phyloP scores from a whole-genome alignment of 2,888 invertebrate species.

The Trichogramma evanescens region DNA sequence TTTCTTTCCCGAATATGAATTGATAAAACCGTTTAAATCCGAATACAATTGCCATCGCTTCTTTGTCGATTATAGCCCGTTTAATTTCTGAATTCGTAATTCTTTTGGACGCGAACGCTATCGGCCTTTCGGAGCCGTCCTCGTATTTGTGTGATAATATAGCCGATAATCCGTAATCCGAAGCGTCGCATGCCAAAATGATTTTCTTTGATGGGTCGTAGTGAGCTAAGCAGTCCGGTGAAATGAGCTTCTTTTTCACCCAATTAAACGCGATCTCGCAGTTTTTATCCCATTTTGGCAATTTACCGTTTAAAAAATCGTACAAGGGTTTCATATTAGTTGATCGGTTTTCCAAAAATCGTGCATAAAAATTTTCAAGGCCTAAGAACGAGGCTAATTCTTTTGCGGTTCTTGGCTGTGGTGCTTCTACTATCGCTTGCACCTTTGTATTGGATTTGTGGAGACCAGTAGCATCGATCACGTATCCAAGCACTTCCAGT shows the following conservation, averaged over 20 bases:
- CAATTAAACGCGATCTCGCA: slow-evolving; percentile 20
- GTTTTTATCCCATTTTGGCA: slow-evolving; percentile 12
- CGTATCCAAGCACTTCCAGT: slow-evolving; percentile 27
- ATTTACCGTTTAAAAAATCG: slow-evolving; percentile 8
- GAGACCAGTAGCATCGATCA: slow-evolving; percentile 26
- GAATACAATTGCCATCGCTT: slow-evolving; percentile 15
- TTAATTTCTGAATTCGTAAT: slow-evolving; percentile 14
- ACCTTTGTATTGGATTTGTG: slow-evolving; percentile 15
- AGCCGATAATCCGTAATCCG: slow-evolving; percentile 15
- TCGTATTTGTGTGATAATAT: slow-evolving; percentile 18
- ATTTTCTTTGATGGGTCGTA: slow-evolving; percentile 19
- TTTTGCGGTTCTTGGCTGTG: neutral
- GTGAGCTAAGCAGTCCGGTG: slow-evolving; percentile 14
- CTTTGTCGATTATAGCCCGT: slow-evolving; percentile 22
- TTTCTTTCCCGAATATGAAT: slow-evolving; percentile 20
- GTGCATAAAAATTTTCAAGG: slow-evolving; percentile 10
- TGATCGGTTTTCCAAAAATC: slow-evolving; percentile 6
- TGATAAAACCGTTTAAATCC: slow-evolving; percentile 6
- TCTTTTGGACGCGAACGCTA: slow-evolving; percentile 19
- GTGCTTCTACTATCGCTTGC: slow-evolving; percentile 1
- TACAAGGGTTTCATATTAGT: slow-evolving; percentile 16
- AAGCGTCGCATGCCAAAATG: slow-evolving; percentile 21
- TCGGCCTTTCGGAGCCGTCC: slow-evolving; percentile 18
- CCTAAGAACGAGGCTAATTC: slow-evolving; percentile 11
- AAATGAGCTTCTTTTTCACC: slow-evolving; percentile 22